Evolutionary conservation across 1,140 invertebrate genomes (phyloP).

Genomic region (Apis cerana): DNA sequence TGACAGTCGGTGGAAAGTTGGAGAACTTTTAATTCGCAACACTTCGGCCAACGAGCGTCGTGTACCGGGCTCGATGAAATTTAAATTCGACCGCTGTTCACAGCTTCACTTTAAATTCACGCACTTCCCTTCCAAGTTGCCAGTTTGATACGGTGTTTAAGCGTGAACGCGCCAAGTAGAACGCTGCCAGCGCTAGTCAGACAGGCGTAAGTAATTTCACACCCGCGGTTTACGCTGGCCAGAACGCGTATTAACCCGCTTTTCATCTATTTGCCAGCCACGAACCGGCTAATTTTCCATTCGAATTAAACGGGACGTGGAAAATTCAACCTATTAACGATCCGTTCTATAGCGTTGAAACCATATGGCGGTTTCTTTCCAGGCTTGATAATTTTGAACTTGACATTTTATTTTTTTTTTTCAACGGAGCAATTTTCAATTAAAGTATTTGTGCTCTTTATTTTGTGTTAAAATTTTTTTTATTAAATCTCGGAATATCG

Average conservation of each 20-base stretch:
- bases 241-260: conserved; percentile 31
- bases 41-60: not conserved
- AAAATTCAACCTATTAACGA: not conserved
- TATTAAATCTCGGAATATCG: too few relatives aligned
- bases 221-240: conserved; percentile 35
- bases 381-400: too few relatives aligned
- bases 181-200: conserved; percentile 14
- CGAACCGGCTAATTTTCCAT: conserved; percentile 25
- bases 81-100: conserved; percentile 31
- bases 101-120: conserved; percentile 34
- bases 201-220: conserved; percentile 38
- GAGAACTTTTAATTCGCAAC: not conserved
- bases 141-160: not conserved
- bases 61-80: conserved; percentile 8
- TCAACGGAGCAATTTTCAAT: too few relatives aligned
- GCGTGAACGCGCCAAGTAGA: conserved; percentile 34
- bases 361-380: too few relatives aligned
- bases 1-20: not conserved
- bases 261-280: conserved; percentile 24
- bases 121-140: not conserved
- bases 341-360: not conserved
- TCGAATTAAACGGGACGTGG: not conserved
- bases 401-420: too few relatives aligned
- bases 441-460: too few relatives aligned
- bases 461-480: too few relatives aligned